Evolutionary conservation across 64 coral and sea anemone genomes (phyloP).

Genomic region (Montipora sp.): DNA sequence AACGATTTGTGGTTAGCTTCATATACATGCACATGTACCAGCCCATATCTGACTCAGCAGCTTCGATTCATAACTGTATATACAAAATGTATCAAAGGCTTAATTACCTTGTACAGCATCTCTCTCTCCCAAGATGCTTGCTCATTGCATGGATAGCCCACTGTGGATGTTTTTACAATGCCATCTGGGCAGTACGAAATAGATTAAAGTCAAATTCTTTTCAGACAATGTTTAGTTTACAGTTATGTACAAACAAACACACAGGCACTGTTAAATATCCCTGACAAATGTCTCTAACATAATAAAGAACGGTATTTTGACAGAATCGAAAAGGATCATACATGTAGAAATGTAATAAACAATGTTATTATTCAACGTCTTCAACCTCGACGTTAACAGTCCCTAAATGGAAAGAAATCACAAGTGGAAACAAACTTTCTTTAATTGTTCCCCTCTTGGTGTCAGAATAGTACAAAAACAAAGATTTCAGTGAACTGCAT

Average conservation of each 20-base stretch:
- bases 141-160: conserved; percentile 9
- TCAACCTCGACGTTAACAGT: not conserved
- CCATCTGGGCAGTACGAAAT: not conserved
- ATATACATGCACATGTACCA: not conserved
- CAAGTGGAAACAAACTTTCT: conserved; percentile 16
- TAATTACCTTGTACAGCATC: conserved; percentile 28
- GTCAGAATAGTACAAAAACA: not conserved
- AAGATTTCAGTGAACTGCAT: conserved; percentile 8
- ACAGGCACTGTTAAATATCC: conserved; percentile 8
- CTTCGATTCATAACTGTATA: conserved; percentile 19
- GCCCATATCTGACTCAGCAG: not conserved
- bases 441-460: not conserved
- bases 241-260: conserved; percentile 23
- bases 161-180: not conserved
- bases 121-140: conserved; percentile 15
- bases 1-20: not conserved
- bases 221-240: not conserved
- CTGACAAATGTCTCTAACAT: not conserved
- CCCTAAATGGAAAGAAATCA: conserved; percentile 9
- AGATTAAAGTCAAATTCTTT: conserved; percentile 23
- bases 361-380: conserved; percentile 9
- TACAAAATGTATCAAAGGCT: not conserved
- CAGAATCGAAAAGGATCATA: conserved; percentile 1
- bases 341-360: not conserved
- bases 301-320: conserved; percentile 2